These are phyloP conservation scores for Ophiothrix spiculata DNA, from an alignment of 35 echinoderm and acorn worm species.

Conservation along the genomic window DNA sequence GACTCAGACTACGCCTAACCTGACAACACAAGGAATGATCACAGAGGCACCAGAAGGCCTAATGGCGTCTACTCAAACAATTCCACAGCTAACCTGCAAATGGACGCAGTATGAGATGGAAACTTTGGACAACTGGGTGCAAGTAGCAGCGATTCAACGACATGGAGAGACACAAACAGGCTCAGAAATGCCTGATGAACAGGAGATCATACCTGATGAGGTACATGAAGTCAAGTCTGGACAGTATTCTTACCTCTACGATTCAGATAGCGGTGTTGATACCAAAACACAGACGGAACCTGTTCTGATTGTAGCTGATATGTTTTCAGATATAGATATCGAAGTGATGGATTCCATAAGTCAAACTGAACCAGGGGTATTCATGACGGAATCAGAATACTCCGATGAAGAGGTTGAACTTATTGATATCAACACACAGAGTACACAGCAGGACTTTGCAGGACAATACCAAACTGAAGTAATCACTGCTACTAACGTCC, in stretches of 20 bases:
- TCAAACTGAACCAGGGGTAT: conserved; percentile 13
- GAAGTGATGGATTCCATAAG: conserved; percentile 28
- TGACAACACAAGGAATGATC: neutral
- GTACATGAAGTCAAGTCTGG: neutral
- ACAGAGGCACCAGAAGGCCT: neutral
- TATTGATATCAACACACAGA: conserved; percentile 10
- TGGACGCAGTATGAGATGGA: neutral
- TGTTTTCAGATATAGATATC: conserved; percentile 6
- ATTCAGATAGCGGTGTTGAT: conserved; percentile 52
- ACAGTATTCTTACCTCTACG: neutral
- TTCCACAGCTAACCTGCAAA: neutral
- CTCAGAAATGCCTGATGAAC: neutral
- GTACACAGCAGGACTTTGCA: neutral
- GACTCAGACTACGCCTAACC: neutral
- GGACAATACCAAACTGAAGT: conserved; percentile 15
- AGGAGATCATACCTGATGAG: neutral
- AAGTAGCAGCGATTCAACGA: neutral
- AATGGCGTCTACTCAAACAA: neutral
- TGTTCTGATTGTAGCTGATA: conserved; percentile 39
- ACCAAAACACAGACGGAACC: conserved; percentile 52
- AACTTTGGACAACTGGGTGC: neutral
- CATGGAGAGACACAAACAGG: neutral
- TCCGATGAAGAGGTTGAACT: conserved; percentile 5
- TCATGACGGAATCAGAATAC: neutral
- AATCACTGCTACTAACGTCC: neutral